Conservation (phyloP, 2,888 invertebrate genomes). For the Pteria penguin region DNA sequence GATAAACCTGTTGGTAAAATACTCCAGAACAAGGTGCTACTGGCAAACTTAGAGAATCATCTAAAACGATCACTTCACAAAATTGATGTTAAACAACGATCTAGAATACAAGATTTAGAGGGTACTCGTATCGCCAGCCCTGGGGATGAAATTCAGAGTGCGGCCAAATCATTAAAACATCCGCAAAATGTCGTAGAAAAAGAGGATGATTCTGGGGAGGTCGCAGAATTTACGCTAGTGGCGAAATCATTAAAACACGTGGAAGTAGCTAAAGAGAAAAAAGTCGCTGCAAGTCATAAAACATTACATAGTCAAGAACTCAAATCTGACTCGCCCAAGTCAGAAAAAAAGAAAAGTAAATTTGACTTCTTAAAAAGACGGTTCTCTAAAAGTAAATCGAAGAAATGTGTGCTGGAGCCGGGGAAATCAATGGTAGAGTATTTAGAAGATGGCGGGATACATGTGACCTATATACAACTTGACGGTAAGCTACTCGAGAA, state of each 20-base stretch:
- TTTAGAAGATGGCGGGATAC: conserved; percentile 47
- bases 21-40: conserved; percentile 65
- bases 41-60: conserved; percentile 67
- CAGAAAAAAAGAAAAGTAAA: not conserved
- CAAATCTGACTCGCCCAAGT: not conserved
- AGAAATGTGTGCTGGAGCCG: too few species aligned
- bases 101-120: conserved; percentile 52
- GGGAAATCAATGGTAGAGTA: not conserved
- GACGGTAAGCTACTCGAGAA: conserved; percentile 36
- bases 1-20: conserved; percentile 53
- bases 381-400: not conserved
- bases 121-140: not conserved
- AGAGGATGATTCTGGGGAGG: not conserved
- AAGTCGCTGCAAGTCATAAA: not conserved
- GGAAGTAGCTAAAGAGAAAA: not conserved
- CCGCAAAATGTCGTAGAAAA: not conserved
- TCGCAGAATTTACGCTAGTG: not conserved
- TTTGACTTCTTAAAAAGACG: not conserved
- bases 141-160: not conserved
- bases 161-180: not conserved
- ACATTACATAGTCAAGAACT: not conserved
- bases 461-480: conserved; percentile 57
- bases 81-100: conserved; percentile 37
- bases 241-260: not conserved
- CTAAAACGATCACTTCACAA: conserved; percentile 58